phyloP scores from a whole-genome alignment of 2,113 vertebrate species.

The Pterophyllum scalare region DNA sequence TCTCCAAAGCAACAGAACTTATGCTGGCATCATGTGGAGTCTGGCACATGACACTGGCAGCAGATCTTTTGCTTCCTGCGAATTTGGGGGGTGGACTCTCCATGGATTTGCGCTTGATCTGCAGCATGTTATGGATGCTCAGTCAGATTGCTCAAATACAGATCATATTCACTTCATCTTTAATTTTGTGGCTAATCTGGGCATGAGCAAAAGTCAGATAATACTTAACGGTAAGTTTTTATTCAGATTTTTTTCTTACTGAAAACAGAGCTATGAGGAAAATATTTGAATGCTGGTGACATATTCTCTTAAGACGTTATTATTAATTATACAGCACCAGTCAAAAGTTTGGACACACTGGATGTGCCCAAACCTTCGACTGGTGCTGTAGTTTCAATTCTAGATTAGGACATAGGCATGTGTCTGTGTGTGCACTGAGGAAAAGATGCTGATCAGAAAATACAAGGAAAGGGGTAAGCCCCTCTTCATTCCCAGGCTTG shows the following conservation, averaged over 20 bases:
- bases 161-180: conserved; percentile 1
- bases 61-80: neutral
- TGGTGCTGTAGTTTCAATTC: neutral
- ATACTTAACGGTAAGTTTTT: neutral
- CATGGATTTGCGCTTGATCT: neutral
- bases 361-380: no score
- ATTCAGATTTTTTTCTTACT: neutral
- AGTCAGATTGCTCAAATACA: neutral
- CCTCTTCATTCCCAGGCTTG: neutral
- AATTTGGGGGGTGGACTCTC: neutral
- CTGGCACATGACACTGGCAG: conserved; percentile 1
- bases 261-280: neutral
- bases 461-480: neutral
- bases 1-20: neutral
- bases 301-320: neutral
- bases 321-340: neutral
- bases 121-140: conserved; percentile 6
- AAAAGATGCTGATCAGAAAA: neutral
- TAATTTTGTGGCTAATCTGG: neutral
- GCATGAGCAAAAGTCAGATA: neutral
- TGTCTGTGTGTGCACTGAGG: neutral
- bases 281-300: neutral
- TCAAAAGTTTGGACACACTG: no score
- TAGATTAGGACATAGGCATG: neutral
- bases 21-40: neutral